These are phyloP conservation scores for Rhopalosiphum nymphaeae DNA, from an alignment of 2,888 invertebrate genomes.

Conservation along the genomic window DNA sequence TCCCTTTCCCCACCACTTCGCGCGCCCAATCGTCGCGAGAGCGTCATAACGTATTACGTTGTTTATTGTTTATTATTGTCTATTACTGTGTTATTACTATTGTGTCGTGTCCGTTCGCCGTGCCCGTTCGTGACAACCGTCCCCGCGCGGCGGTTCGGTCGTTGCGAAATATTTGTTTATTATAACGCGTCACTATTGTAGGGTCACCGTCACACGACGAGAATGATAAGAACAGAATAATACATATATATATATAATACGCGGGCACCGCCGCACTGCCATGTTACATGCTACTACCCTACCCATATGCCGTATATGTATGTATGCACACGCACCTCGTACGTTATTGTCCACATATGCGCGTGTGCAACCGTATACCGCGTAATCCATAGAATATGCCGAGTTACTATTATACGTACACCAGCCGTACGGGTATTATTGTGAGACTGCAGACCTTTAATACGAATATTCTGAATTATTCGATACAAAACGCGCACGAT, in stretches of 20 bases:
- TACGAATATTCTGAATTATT: constrained; percentile 2
- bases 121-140: neutral
- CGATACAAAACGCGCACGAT: constrained; percentile 2
- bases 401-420: no score
- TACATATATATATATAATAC: neutral
- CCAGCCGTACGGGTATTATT: neutral
- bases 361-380: no score
- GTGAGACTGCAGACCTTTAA: neutral
- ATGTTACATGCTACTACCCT: neutral
- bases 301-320: neutral
- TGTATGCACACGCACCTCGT: neutral
- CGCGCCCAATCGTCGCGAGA: neutral
- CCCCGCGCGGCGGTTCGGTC: neutral
- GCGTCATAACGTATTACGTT: neutral
- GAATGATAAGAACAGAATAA: constrained; percentile 1
- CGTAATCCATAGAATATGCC: no score
- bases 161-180: neutral
- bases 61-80: neutral
- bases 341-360: no score
- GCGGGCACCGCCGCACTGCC: neutral
- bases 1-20: neutral
- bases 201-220: neutral
- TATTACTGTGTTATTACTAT: neutral
- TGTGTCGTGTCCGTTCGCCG: neutral
- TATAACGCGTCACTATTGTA: neutral